phyloP scores from a whole-genome alignment of 2,113 vertebrate species.

The Dendropsophus ebraccatus region DNA sequence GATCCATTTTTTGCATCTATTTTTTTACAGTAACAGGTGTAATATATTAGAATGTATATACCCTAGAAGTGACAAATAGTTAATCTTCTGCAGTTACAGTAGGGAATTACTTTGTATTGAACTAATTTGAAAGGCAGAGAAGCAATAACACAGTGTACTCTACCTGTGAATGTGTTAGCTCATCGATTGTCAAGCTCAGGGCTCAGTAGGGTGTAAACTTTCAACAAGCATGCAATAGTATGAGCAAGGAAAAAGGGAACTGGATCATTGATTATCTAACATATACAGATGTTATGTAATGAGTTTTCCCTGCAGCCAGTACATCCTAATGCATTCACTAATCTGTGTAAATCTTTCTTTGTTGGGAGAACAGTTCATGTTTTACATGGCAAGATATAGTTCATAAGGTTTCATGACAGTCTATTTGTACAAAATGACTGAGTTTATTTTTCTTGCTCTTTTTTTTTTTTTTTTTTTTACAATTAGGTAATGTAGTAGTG shows the following conservation, averaged over 20 bases:
- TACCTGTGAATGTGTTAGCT: not conserved
- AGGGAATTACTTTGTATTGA: constrained; percentile 6
- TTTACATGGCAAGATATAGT: not conserved
- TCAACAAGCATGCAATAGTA: constrained; percentile 23
- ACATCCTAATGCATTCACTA: not conserved
- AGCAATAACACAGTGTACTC: not conserved
- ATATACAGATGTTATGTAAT: constrained; percentile 41
- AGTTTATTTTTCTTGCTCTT: not conserved
- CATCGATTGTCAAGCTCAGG: constrained; percentile 8
- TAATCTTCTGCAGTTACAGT: not conserved
- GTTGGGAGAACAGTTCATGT: not conserved
- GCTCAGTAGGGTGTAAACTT: constrained; percentile 38
- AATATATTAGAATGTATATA: not conserved
- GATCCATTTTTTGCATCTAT: no score
- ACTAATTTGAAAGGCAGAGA: not conserved
- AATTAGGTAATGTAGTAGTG: no score
- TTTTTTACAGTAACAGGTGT: not conserved
- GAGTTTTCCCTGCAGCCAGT: constrained; percentile 18
- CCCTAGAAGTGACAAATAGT: not conserved
- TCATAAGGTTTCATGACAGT: not conserved
- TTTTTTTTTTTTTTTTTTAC: not conserved
- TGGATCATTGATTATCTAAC: constrained; percentile 11
- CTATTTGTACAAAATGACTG: not conserved
- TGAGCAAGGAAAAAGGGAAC: constrained; percentile 15
- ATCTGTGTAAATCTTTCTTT: not conserved